These are phyloP conservation scores for Patagioenas fasciata DNA, from an alignment of 2,113 vertebrate species.

Conservation along the genomic window DNA sequence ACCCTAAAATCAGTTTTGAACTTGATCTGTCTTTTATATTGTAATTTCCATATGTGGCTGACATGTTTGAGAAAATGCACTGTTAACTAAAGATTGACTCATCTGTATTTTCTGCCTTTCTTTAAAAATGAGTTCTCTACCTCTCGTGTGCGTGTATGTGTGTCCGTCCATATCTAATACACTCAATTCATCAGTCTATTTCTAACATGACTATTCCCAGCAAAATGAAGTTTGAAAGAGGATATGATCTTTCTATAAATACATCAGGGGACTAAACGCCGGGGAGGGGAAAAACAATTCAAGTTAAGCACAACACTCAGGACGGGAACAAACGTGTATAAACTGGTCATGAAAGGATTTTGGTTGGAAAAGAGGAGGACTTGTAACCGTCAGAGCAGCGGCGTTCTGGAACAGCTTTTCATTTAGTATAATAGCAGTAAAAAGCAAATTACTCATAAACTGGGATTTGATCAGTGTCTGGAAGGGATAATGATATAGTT, in stretches of 20 bases:
- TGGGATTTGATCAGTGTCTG: conserved; percentile 31
- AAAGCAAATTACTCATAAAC: conserved; percentile 26
- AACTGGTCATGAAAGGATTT: conserved; percentile 1
- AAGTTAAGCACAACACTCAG: not conserved
- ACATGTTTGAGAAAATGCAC: conserved; percentile 61
- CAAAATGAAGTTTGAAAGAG: conserved; percentile 58
- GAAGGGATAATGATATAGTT: not conserved
- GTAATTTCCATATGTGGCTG: conserved; percentile 54
- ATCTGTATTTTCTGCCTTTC: conserved; percentile 65
- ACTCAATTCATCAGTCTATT: conserved; percentile 51
- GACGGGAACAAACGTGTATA: not conserved
- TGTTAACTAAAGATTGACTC: conserved; percentile 46
- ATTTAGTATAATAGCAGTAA: not conserved
- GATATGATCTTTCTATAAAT: conserved; percentile 58
- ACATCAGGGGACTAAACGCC: conserved; percentile 32
- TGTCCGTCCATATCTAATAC: not conserved
- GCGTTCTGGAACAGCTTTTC: not conserved
- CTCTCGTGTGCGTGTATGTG: not conserved
- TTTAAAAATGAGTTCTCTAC: conserved; percentile 60
- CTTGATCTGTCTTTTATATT: conserved; percentile 68
- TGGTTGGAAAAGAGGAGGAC: not conserved
- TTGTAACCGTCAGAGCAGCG: not conserved
- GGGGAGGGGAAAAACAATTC: conserved; percentile 51
- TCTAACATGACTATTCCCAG: conserved; percentile 50
- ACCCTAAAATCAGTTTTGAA: conserved; percentile 31